Evolutionary conservation across 2,113 vertebrate species (phyloP).

Genomic region (Vidua chalybeata): DNA sequence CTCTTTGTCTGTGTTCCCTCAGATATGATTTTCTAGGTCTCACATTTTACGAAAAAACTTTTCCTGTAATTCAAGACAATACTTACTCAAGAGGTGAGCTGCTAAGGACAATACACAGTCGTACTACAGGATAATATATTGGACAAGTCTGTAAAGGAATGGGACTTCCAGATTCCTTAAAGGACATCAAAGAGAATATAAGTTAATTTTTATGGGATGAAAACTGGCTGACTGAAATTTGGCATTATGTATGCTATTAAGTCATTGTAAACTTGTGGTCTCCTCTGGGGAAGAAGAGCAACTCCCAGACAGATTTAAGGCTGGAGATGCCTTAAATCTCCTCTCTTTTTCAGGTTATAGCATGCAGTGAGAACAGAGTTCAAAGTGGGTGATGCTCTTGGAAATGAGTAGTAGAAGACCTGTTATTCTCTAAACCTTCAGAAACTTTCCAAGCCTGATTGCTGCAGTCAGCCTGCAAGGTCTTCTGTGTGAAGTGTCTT

Average conservation of each 20-base stretch:
- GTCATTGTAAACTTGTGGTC: not conserved
- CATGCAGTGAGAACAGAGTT: not conserved
- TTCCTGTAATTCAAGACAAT: not conserved
- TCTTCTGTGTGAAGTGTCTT: not conserved
- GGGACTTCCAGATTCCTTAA: not conserved
- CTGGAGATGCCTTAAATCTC: not conserved
- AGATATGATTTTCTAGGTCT: not conserved
- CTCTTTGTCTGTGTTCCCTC: not conserved
- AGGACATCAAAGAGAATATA: not conserved
- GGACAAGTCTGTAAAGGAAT: not conserved
- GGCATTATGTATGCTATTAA: not conserved
- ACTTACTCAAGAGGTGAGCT: not conserved
- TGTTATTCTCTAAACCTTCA: not conserved
- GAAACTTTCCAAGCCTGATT: not conserved
- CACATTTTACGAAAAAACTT: not conserved
- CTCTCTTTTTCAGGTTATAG: not conserved
- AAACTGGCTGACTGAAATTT: not conserved
- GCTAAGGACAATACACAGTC: accelerated
- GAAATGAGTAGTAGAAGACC: not conserved
- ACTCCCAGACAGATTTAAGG: not conserved
- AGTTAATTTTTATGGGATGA: not conserved
- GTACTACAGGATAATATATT: not conserved
- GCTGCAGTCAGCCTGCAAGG: not conserved
- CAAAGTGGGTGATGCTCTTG: not conserved
- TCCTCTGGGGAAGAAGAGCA: not conserved